Base-by-base conservation (phyloP, 2,888 invertebrate species). In the Sesia apiformis region DNA sequence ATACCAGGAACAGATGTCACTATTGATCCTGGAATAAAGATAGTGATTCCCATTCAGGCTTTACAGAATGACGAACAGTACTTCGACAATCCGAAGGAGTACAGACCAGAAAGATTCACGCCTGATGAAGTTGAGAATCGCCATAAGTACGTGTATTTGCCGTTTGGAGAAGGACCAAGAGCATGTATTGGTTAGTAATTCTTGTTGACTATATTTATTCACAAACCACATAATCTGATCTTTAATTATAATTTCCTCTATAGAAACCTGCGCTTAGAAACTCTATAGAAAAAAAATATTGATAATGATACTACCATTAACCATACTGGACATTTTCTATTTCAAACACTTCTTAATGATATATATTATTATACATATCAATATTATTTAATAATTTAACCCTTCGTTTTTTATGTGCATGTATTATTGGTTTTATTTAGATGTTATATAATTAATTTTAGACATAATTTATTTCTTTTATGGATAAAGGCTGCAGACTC, bases 111-210 rank as follows among this genome's bases (percentile, higher is more conserved):
- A 42, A 56, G 69, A 38, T 67, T 67, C 51, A 53, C 57, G 0
- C 57, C 63, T 4, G 62, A 63, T n/a, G 59, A 59, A 8, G 50
- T 52, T 3, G 49, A 40, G 57, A 60, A 41, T 59, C 69, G 38
- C 54, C 62, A 39, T 60, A 64, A 8, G 65, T 67, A 38, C 64
- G 70, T 56, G 0, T 41, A 46, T 23, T 59, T 81, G 53, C 81
- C 81, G 0, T 81, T 81, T 54, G 81, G 80, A 5, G 71, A 71
- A 0, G 81, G 81, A 53, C 80, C 81, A 6, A 73, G 81, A 0
- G 70, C 74, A 52, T 81, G 81, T 56, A 79, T 78, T 38, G 81
- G 79, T 81, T 50, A 69, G 74, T 59, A 57, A 53, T 4, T 50
- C 61, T 39, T 49, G 1, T 7, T 39, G 7, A 8, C 38, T 4